Base-by-base conservation (phyloP, 2,113 vertebrate species). In the Propithecus coquereli region DNA sequence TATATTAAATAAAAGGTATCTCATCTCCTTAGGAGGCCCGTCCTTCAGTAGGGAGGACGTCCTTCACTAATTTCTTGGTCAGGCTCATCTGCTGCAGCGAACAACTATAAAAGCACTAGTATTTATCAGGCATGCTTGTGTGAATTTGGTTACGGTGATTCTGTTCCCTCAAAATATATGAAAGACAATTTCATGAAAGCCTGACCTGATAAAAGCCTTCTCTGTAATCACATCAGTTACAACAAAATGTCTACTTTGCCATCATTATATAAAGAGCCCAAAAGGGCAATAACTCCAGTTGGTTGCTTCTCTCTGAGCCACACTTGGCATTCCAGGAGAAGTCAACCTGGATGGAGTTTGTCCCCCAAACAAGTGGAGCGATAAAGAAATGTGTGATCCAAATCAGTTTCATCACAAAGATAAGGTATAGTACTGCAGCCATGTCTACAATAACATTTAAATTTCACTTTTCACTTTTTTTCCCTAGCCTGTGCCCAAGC, bases 281-380 rank as follows among this genome's bases (percentile, higher is more conserved):
- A 92, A 61, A 4, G 74, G 74, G 65, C 80, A 74, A 27, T 70
- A 89, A 93, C 81, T 91, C 25, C 34, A 91, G 71, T 22, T 61
- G 54, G 57, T n/a, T 77, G 86, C 63, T 79, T 88, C 86, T 84
- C 22, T 70, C 95, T 63, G 91, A 90, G 87, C 79, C 40, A 43
- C 2, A 17, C n/a, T 8, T 34, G 37, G 37, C 34, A 54, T 52
- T 85, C 47, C 57, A 74, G 73, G 50, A 73, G 68, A 17, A 45
- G 30, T 32, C 13, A 77, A 54, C 66, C 61, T 74, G 34, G 27
- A 59, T 34, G 52, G 47, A 90, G 59, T 63, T 63, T 92, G 43
- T n/a, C 40, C 86, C 73, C 37, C 84, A 79, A 96, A 50, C 59
- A 89, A 89, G 74, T 25, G 43, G 2, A 66, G 45, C 84, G 18